Percentiles rank a stretch among this genome's conserved stretches.
These are phyloP conservation scores for Neuroscelio doddi DNA, from an alignment of 2,888 invertebrate species.

Conservation along the genomic window DNA sequence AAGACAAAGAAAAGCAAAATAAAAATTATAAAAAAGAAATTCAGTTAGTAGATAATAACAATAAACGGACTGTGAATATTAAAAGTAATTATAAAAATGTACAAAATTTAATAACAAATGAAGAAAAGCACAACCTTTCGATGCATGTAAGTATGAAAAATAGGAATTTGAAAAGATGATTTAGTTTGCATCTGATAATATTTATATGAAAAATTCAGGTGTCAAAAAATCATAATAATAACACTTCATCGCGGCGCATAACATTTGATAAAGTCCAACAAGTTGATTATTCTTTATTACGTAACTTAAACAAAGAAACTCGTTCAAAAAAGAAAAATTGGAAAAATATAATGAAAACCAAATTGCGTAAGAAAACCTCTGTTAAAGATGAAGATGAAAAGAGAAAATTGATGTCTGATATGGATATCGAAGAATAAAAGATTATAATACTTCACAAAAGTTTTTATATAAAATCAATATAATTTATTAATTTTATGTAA, in stretches of 20 bases:
- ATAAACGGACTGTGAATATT: not conserved
- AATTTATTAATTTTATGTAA: no score
- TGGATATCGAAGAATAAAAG: not conserved
- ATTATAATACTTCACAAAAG: no score
- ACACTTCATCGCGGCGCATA: not conserved
- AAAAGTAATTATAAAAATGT: not conserved
- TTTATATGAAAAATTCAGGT: not conserved
- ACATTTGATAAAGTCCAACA: slow-evolving; percentile 6
- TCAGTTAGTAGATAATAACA: no score
- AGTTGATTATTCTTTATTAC: not conserved
- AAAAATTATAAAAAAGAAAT: no score
- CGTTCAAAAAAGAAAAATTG: slow-evolving; percentile 1
- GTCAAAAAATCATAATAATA: not conserved
- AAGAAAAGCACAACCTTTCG: not conserved
- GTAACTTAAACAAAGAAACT: not conserved
- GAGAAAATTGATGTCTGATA: not conserved
- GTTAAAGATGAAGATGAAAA: not conserved
- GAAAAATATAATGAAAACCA: slow-evolving; percentile 3
- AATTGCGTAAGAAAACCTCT: not conserved
- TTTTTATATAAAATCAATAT: no score
- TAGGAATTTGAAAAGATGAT: not conserved
- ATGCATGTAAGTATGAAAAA: not conserved
- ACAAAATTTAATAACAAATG: not conserved
- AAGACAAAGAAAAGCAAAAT: no score
- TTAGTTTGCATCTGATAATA: not conserved